Conservation (phyloP, 2,797 vertebrate species). For the Kryptopterus vitreolus region DNA sequence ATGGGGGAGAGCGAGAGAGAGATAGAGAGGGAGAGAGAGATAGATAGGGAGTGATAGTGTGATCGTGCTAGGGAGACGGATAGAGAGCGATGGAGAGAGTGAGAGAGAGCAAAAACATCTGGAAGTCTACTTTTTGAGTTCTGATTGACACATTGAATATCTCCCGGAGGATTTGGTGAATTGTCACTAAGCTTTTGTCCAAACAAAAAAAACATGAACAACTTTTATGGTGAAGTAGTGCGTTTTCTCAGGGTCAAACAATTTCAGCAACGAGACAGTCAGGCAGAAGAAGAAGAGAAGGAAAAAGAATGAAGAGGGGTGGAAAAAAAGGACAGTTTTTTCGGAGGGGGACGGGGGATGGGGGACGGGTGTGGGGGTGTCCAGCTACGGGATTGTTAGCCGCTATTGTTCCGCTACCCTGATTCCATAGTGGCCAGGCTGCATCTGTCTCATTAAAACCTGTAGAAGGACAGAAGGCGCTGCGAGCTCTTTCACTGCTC, state of each 20-base stretch:
- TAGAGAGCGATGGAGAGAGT: no score
- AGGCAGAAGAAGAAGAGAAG: constrained; percentile 42
- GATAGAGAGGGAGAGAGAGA: no score
- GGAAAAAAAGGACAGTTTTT: constrained; percentile 31
- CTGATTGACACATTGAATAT: constrained; percentile 27
- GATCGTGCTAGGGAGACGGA: no score
- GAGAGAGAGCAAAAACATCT: constrained; percentile 3
- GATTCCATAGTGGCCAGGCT: constrained; percentile 54
- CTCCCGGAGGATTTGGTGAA: constrained; percentile 20
- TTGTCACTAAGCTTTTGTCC: background rate
- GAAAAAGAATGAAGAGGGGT: constrained; percentile 56
- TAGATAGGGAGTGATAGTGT: no score
- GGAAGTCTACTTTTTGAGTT: constrained; percentile 5
- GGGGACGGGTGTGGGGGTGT: no score
- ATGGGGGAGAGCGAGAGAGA: no score
- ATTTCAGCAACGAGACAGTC: constrained; percentile 30
- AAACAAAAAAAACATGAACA: constrained; percentile 4
- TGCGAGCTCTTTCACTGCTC: constrained; percentile 80
- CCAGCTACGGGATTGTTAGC: constrained; percentile 35
- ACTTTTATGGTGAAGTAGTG: constrained; percentile 28
- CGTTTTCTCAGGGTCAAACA: constrained; percentile 33
- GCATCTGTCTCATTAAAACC: constrained; percentile 49
- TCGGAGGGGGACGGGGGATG: no score
- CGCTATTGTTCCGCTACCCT: constrained; percentile 52
- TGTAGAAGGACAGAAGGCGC: constrained; percentile 40